Evolutionary conservation across 1,140 invertebrate species (phyloP).

Genomic region (Lanistes nyassanus): DNA sequence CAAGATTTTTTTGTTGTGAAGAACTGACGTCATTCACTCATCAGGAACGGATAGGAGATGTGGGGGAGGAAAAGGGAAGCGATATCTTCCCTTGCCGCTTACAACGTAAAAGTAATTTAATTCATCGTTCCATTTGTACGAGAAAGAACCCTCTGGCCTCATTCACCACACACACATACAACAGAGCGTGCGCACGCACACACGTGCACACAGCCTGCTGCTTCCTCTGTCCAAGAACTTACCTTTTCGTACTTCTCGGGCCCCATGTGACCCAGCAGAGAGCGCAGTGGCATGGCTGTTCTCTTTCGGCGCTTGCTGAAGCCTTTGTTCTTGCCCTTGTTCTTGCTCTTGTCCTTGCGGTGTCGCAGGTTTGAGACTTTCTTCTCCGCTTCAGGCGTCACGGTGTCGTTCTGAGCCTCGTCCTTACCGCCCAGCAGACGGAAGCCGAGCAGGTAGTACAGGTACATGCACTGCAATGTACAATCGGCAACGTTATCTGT

Average conservation of each 20-base stretch:
- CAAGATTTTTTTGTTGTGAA: no score
- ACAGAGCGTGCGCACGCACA: neutral
- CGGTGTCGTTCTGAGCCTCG: conserved; percentile 6
- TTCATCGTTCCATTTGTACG: no score
- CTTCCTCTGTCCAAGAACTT: neutral
- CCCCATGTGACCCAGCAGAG: conserved; percentile 49
- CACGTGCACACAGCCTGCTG: neutral
- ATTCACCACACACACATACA: conserved; percentile 15
- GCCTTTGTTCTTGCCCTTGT: conserved; percentile 40
- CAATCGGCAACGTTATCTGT: no score
- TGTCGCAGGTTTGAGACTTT: conserved; percentile 13
- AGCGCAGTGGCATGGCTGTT: conserved; percentile 46
- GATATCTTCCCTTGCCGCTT: no score
- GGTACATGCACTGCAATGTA: conserved; percentile 70
- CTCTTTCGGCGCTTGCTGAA: conserved; percentile 38
- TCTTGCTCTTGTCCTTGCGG: conserved; percentile 25
- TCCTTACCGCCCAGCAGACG: conserved; percentile 66
- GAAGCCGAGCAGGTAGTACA: conserved; percentile 75
- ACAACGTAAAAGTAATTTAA: no score
- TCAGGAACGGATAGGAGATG: no score
- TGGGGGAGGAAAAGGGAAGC: no score
- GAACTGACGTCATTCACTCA: no score
- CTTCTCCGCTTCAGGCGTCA: neutral
- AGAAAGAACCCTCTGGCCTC: no score
- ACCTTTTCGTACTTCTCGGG: conserved; percentile 58